Evolutionary conservation across 2,888 invertebrate genomes (phyloP), one percentile per base, ranked within the genome.

Genomic region (Parochlus steinenii): DNA sequence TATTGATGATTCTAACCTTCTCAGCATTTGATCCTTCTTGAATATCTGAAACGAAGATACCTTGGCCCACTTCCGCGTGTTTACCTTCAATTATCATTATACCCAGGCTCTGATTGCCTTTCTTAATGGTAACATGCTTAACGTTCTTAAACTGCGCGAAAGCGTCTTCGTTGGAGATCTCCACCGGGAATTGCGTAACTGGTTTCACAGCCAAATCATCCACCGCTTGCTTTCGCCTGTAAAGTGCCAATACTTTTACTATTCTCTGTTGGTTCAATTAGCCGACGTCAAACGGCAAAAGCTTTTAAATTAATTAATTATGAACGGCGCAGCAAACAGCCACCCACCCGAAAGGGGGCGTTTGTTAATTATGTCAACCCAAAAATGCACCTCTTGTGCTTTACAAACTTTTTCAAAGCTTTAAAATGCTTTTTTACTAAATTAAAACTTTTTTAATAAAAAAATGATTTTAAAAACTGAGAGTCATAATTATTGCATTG

Each of bases 51-150:
- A 90, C 78, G 62, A 90, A 90, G 56, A 90, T 89, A 39, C 89
- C 89, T 49, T 79, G 77, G 16, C 90, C 89, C 23, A 87, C 80
- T 56, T 89, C 87, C 31, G 80, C 78, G 62, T 90, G 89, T 45
- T 85, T 79, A 40, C 90, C 89, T 55, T 89, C 90, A 56, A 90
- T 87, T 51, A 90, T 86, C 89, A 90, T 90, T 51, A 90, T 83
- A 42, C 90, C 90, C 44, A 90, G 65, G 40, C 85, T 83, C 41
- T 78, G 73, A 39, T 70, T 69, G 46, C 77, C 78, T 78, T 89
- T 89, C 58, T 82, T 85, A 54, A 89, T 71, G 43, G 78, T 74
- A 41, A 87, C 72, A 39, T 77, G 74, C 47, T 79, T 67, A 40
- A 87, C 71, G 44, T 82, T 82, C 53, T 74, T 80, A 66, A 77